Percentiles rank a stretch among this genome's conserved stretches.
Conservation (phyloP, 2,888 invertebrate genomes). For the Tinea pellionella region DNA sequence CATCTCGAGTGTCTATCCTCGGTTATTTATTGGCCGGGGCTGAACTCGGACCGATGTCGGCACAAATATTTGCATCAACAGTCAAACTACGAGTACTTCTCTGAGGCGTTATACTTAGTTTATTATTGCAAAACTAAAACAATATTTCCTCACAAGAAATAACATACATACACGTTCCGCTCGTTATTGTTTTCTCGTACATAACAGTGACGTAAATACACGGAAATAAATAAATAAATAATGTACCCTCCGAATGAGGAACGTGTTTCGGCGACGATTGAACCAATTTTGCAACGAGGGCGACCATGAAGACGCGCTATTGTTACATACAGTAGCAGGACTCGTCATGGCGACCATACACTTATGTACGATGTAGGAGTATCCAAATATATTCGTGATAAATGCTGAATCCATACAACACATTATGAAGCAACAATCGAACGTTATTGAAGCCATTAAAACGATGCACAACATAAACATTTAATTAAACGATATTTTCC, state of each 20-base stretch:
- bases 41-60: no score
- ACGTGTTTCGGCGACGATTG: neutral
- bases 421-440: neutral
- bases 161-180: neutral
- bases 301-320: neutral
- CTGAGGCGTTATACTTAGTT: no score
- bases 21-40: no score
- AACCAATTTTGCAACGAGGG: neutral
- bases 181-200: neutral
- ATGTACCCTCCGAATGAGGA: neutral
- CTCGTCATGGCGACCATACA: no score
- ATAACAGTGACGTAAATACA: neutral
- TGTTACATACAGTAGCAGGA: neutral
- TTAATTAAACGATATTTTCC: neutral
- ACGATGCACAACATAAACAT: neutral
- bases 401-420: neutral
- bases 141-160: no score
- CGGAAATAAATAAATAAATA: neutral
- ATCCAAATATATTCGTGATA: no score
- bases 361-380: no score
- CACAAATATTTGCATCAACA: no score
- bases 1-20: no score
- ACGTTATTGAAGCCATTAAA: neutral
- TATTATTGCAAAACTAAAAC: no score
- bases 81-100: no score